These are phyloP conservation scores for Heliconius charithonia DNA, from an alignment of 2,888 invertebrate species.

Conservation along the genomic window DNA sequence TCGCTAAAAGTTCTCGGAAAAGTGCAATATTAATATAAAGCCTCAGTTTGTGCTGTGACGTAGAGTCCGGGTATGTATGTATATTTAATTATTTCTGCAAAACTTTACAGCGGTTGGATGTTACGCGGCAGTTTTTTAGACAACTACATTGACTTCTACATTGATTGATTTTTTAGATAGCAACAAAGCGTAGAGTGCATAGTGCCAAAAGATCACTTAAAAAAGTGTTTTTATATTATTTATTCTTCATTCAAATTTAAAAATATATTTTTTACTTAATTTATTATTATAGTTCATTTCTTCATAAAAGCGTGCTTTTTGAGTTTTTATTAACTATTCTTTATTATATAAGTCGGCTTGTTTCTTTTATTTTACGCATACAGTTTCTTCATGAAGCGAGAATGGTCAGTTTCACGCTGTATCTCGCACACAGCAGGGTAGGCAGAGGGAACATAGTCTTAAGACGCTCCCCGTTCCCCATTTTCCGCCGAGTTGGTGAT, in stretches of 20 bases:
- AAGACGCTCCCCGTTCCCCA: too few species aligned
- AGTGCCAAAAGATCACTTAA: too few species aligned
- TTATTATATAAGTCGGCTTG: constrained; percentile 33
- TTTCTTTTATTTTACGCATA: not conserved
- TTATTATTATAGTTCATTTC: too few species aligned
- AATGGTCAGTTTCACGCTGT: not conserved
- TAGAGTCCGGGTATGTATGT: not conserved
- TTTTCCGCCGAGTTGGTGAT: too few species aligned
- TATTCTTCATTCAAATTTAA: too few species aligned
- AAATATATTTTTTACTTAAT: too few species aligned
- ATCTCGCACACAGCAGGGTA: too few species aligned
- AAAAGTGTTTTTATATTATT: too few species aligned
- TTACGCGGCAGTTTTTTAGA: not conserved
- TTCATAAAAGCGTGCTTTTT: too few species aligned
- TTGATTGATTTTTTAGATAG: too few species aligned
- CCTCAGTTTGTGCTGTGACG: constrained; percentile 14
- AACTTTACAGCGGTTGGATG: constrained; percentile 1
- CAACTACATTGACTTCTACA: not conserved
- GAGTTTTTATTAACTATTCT: not conserved
- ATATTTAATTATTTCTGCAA: constrained; percentile 10
- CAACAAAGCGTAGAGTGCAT: too few species aligned
- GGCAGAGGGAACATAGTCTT: too few species aligned
- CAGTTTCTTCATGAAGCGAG: not conserved
- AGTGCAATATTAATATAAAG: constrained; percentile 23
- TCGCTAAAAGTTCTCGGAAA: constrained; percentile 32